Percentiles rank a stretch among this genome's conserved stretches.
These are phyloP conservation scores for Trematomus loennbergii DNA, from an alignment of 2,113 vertebrate genomes.

Conservation along the genomic window DNA sequence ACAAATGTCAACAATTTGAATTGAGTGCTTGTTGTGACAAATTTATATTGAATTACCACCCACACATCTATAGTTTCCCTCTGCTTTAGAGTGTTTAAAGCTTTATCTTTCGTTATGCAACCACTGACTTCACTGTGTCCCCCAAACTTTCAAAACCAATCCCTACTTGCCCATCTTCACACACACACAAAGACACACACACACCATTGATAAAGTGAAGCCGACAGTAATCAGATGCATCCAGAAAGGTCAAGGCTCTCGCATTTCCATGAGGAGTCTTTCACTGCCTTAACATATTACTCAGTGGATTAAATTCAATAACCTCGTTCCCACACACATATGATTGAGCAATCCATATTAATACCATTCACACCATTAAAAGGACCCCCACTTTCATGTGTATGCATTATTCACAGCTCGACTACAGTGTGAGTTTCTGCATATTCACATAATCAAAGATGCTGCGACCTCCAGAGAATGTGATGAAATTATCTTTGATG, in stretches of 20 bases:
- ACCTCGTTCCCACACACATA: conserved; percentile 20
- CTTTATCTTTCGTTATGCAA: neutral
- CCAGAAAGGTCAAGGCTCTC: conserved; percentile 60
- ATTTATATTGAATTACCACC: no score
- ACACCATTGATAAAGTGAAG: conserved; percentile 39
- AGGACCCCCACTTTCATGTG: conserved; percentile 19
- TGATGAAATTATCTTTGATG: neutral
- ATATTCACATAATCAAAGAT: conserved; percentile 12
- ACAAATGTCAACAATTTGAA: no score
- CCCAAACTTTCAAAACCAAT: neutral
- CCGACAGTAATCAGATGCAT: conserved; percentile 65
- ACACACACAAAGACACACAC: conserved; percentile 13
- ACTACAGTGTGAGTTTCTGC: conserved; percentile 27
- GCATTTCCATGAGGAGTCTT: conserved; percentile 52
- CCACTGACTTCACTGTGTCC: neutral
- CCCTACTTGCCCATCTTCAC: neutral
- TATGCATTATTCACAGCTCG: conserved; percentile 46
- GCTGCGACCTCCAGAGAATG: neutral
- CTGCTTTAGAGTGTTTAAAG: neutral
- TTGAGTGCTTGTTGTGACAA: no score
- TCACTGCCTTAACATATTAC: conserved; percentile 61
- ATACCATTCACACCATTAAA: conserved; percentile 28
- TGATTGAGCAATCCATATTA: conserved; percentile 51
- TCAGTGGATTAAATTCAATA: conserved; percentile 58
- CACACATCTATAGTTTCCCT: neutral